Base-by-base conservation (phyloP, 2,113 vertebrate species). In the Eolophus roseicapilla region DNA sequence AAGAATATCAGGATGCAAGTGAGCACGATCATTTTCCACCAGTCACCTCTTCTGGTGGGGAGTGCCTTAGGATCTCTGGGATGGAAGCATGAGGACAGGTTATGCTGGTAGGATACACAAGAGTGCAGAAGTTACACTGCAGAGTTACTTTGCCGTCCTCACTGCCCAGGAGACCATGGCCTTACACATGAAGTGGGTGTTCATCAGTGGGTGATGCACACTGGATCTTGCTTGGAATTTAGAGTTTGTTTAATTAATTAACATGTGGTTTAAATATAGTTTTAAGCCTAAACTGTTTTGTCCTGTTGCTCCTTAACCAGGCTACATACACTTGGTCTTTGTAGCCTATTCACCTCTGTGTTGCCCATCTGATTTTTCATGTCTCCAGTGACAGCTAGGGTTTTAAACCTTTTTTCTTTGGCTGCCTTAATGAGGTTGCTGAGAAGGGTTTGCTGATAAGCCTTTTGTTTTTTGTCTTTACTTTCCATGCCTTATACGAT, bases 391-490 rank as follows among this genome's bases (percentile, higher is more conserved):
- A 60, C 10, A 4, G 17, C 47, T 63, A 65, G 41, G 46, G 85
- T 90, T 92, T 91, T 21, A 92, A 86, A 78, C 28, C n/a, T 64
- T 84, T 84, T 93, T 53, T 73, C 29, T 96, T 93, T 90, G 91
- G 24, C 68, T 67, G 41, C 28, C 33, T 82, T 82, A 91, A 92
- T 78, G 64, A 93, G 27, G 47, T 60, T 76, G 17, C 19, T 90
- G 78, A 44, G 81, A 85, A 71, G 29, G 29, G 16, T 63, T 84
- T 89, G 55, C 67, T 2, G 73, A 88, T 95, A 96, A 97, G 79
- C 86, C 60, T 86, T 62, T 92, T 88, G 82, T 69, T 80, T 93
- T 93, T 94, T 82, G 87, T 90, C 85, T 86, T 88, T 80, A 82
- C 83, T 96, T 95, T 88, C 73, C 49, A 49, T 55, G 37, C 55